Evolutionary conservation across 2,888 invertebrate genomes (phyloP).

Genomic region (Tachina lurida): DNA sequence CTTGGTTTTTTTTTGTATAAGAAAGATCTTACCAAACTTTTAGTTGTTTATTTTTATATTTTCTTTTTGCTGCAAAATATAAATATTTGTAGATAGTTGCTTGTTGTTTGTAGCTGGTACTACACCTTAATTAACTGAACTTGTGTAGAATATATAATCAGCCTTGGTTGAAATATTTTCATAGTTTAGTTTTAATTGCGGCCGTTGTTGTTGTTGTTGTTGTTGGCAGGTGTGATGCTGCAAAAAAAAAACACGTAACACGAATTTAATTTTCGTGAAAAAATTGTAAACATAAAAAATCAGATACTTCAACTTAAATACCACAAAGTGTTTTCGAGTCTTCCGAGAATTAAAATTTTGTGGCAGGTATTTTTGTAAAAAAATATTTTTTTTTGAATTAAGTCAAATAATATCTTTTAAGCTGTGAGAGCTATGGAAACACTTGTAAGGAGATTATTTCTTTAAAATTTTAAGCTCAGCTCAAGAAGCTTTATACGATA

Average conservation of each 20-base stretch:
- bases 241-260: background rate
- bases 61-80: background rate
- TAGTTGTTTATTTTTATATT: background rate
- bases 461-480: no score
- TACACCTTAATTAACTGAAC: slow-evolving; percentile 54
- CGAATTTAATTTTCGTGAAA: no score
- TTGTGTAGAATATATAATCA: slow-evolving; percentile 54
- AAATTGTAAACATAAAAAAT: no score
- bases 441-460: no score
- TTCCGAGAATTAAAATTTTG: no score
- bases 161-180: slow-evolving; percentile 5
- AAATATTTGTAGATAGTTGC: background rate
- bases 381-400: no score
- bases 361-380: no score
- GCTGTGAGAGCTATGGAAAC: no score
- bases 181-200: background rate
- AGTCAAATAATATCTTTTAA: no score
- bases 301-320: no score
- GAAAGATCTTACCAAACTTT: slow-evolving; percentile 20
- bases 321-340: no score
- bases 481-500: no score
- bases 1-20: background rate
- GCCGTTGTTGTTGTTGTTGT: background rate
- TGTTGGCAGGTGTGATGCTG: background rate
- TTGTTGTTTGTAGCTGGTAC: background rate